Base-by-base conservation (phyloP, 1,140 invertebrate species). In the Apocrypta bakeri region DNA sequence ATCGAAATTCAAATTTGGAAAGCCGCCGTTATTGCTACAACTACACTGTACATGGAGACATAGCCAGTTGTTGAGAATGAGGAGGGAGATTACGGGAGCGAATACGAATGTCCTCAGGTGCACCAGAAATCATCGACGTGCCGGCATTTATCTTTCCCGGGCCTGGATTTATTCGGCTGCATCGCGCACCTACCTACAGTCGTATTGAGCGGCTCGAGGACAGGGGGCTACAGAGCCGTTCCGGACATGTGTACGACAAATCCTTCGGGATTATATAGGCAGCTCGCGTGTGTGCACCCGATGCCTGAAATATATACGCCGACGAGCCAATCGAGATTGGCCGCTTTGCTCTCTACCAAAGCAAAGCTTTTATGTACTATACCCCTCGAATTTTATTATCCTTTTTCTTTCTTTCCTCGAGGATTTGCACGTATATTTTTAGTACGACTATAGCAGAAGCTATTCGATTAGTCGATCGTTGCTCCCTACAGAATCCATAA, bases 201-300 rank as follows among this genome's bases (percentile, higher is more conserved):
- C 61, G 8, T 66, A 66, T 66, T 9, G 25, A 17, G 29, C 89
- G 86, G 86, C 90, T 90, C 87, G 88, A 88, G 89, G 89, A 90
- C 89, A 89, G 88, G 90, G 89, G 89, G 87, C 31, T 31, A 12
- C 21, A 33, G 29, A 33, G 68, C 27, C 63, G 27, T 25, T 87
- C 84, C 87, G 87, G 89, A 90, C 90, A 90, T 89, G 87, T 90
- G 90, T 91, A 90, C 89, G 89, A 89, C 90, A 91, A 91, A 91
- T 91, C 90, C 90, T 88, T 87, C 74, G 90, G 89, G 90, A 91
- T 91, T 91, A 91, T 89, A 87, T 86, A 85, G 14, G 86, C 82
- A 85, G 2, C 84, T 83, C 79, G 82, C 82, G 86, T 88, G 87
- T 84, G 88, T n/a, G 48, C 48, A 17, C 24, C 84, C 87, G 85